Conservation (phyloP, 2,888 invertebrate species). For the Perizoma flavofasciatum region DNA sequence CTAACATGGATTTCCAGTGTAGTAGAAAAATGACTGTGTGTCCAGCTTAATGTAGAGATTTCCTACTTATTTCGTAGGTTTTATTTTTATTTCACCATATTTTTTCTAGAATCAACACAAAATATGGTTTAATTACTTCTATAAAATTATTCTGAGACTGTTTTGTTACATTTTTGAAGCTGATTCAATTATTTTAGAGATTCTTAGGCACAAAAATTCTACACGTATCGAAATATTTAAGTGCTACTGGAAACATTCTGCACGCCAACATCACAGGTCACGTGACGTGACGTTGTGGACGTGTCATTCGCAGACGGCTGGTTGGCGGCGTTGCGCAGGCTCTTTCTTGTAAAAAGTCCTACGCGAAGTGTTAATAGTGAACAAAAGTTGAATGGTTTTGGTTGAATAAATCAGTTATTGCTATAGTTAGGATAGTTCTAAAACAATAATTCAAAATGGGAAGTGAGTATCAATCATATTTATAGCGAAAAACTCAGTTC, state of each 20-base stretch:
- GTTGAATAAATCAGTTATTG: conserved; percentile 71
- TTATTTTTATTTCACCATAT: too few species aligned
- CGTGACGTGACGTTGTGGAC: conserved; percentile 87
- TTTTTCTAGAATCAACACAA: too few species aligned
- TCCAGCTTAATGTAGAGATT: too few species aligned
- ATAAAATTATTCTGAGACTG: too few species aligned
- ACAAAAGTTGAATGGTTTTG: conserved; percentile 83
- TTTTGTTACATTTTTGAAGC: too few species aligned
- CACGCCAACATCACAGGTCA: conserved; percentile 89
- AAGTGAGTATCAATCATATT: conserved; percentile 82
- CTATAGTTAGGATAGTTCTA: conserved; percentile 80
- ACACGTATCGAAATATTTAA: conserved; percentile 7
- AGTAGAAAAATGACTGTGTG: too few species aligned
- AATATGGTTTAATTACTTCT: too few species aligned
- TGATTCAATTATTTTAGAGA: neutral
- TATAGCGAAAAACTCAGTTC: conserved; percentile 72
- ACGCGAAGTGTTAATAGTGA: conserved; percentile 77
- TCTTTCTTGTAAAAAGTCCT: conserved; percentile 76
- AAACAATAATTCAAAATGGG: conserved; percentile 85
- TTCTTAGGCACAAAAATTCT: neutral
- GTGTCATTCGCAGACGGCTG: conserved; percentile 82
- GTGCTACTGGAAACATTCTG: conserved; percentile 59
- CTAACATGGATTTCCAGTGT: neutral
- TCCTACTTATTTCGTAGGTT: too few species aligned
- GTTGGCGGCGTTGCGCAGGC: conserved; percentile 82